Conservation (phyloP, 2,113 vertebrate genomes). For the Strigops habroptila region DNA sequence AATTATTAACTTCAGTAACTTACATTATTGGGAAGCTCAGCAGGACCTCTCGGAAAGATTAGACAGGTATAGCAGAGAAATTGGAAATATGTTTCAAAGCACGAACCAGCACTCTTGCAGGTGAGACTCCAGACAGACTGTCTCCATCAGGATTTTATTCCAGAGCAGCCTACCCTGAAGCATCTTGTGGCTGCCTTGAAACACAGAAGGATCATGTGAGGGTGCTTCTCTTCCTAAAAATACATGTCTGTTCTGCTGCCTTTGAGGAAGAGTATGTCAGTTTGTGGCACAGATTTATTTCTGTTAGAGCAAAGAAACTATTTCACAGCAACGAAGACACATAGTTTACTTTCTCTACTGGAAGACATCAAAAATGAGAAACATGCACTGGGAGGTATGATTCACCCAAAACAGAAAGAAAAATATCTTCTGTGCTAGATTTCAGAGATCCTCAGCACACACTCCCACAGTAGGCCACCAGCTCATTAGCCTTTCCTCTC, state of each 20-base stretch:
- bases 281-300: neutral
- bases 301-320: neutral
- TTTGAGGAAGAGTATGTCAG: neutral
- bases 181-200: neutral
- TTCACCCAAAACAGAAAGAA: neutral
- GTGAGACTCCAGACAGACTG: neutral
- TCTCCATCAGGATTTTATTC: neutral
- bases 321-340: neutral
- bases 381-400: neutral
- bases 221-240: neutral
- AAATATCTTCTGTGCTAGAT: neutral
- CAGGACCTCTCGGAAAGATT: neutral
- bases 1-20: neutral
- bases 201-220: neutral
- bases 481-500: constrained; percentile 5
- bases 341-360: neutral
- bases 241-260: neutral
- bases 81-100: neutral
- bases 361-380: neutral
- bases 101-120: neutral
- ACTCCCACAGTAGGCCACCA: neutral
- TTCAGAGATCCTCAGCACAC: neutral
- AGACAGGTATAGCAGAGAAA: neutral
- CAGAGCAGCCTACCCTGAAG: neutral
- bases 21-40: neutral